These are phyloP conservation scores for Caenorhabditis parvicauda DNA, from an alignment of 2,888 invertebrate genomes.

Conservation along the genomic window DNA sequence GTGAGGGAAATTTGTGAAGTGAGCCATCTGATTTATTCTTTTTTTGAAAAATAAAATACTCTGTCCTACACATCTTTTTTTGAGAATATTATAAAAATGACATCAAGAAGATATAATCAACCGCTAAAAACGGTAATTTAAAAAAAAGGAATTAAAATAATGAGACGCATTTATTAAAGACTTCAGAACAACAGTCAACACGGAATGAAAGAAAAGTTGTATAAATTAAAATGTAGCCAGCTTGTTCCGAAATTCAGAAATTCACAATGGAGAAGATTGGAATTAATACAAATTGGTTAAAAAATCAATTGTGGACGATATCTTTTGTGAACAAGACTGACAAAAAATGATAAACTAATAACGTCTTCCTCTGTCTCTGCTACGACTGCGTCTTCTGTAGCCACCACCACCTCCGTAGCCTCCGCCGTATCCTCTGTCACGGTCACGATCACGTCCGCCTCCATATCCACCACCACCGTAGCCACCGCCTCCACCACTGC, in stretches of 20 bases:
- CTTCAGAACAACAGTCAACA: no score
- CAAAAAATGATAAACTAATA: conserved; percentile 8
- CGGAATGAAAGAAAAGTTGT: background rate
- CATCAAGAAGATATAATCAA: background rate
- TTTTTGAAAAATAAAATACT: conserved; percentile 3
- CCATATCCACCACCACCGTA: conserved; percentile 27
- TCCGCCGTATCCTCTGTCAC: conserved; percentile 28
- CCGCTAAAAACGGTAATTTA: background rate
- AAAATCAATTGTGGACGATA: no score
- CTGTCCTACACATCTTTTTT: background rate
- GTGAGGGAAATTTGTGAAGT: conserved; percentile 59
- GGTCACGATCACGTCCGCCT: conserved; percentile 18
- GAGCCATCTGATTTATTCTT: conserved; percentile 12
- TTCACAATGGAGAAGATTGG: no score
- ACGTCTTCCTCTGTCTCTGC: conserved; percentile 22
- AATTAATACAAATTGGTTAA: no score
- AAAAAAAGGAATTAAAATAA: background rate
- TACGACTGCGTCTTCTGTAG: conserved; percentile 18
- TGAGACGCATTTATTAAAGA: background rate
- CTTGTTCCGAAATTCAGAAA: conserved; percentile 1
- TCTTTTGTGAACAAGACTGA: no score
- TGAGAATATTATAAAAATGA: background rate
- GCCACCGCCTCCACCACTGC: conserved; percentile 35
- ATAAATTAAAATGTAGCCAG: conserved; percentile 1
- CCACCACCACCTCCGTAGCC: conserved; percentile 10